phyloP scores from a whole-genome alignment of 1,140 invertebrate genomes.

The Chironomus tepperi region DNA sequence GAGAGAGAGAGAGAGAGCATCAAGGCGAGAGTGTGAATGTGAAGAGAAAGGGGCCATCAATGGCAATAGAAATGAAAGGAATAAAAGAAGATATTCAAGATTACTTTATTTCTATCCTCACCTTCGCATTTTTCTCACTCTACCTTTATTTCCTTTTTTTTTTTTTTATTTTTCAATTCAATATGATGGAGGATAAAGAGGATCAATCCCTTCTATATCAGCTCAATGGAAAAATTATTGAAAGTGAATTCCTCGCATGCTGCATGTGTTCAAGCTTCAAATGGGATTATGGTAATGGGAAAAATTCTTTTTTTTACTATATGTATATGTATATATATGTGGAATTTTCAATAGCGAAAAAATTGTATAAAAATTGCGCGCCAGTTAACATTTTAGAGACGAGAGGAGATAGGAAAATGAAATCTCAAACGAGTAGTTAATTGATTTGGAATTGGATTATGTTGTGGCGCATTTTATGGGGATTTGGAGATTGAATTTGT shows the following conservation, averaged over 20 bases:
- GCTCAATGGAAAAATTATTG: slow-evolving; percentile 13
- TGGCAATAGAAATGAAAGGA: not conserved
- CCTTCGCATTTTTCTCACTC: not conserved
- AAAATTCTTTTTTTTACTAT: not conserved
- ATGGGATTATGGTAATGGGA: slow-evolving; percentile 12
- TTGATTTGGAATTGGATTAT: no score
- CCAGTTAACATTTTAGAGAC: no score
- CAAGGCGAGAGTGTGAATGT: not conserved
- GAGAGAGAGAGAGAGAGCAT: no score
- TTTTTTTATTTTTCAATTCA: slow-evolving; percentile 8
- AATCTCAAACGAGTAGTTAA: no score
- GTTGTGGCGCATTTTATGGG: no score
- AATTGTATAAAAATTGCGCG: no score
- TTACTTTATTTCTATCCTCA: slow-evolving; percentile 3
- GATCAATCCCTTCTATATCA: not conserved
- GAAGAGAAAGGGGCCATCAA: not conserved
- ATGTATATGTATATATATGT: not conserved
- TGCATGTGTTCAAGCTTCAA: slow-evolving; percentile 6
- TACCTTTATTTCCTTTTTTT: not conserved
- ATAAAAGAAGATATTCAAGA: not conserved
- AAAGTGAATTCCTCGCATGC: slow-evolving; percentile 11
- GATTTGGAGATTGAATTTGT: no score
- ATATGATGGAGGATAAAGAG: slow-evolving; percentile 8
- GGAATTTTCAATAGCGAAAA: no score
- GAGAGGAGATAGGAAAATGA: no score